Base-by-base conservation (phyloP, 1,140 invertebrate genomes). In the Cherax destructor region DNA sequence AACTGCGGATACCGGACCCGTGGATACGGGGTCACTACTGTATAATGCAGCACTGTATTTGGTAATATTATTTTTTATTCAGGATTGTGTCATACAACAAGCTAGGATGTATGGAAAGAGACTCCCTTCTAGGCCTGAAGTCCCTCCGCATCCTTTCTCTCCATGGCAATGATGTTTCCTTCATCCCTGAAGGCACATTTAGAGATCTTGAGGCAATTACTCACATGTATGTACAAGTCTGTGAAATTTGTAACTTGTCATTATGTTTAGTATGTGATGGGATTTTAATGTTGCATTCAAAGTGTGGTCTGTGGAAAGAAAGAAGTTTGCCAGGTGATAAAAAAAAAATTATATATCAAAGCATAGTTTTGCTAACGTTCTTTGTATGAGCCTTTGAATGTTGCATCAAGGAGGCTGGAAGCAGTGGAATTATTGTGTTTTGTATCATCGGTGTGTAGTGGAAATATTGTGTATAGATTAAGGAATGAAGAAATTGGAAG, bases 141-240 rank as follows among this genome's bases (percentile, higher is more conserved):
- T 81, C 91, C 0, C 92, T 94, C 47, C 72, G 93, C 78, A 88
- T 93, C 56, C 92, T 93, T 91, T 94, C 94, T 92, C 96, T 99
- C 9, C 98, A 99, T 95, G 98, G 98, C 11, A 99, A 99, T 95
- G 97, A 99, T 94, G 97, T 99, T 93, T 99, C 98, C 4, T 97
- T 98, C 95, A 97, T 99, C 93, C 98, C 98, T 16, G 98, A 99
- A 95, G 98, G 98, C 61, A 96, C 99, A 59, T 99, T 99, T 95
- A 96, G 97, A 88, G 98, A 99, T 94, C 95, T 99, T 52, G 96
- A 97, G 93, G 97, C 98, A 41, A 97, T 99, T 91, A 98, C 98
- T 65, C 99, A 99, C 94, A 97, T 99, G 98, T 99, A 96, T 98
- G 98, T 97, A 93, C 1, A 59, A 56, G 11, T 79, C 21, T 65